Evolutionary conservation across 2,888 invertebrate species (phyloP).

Genomic region (Chorisops tibialis): DNA sequence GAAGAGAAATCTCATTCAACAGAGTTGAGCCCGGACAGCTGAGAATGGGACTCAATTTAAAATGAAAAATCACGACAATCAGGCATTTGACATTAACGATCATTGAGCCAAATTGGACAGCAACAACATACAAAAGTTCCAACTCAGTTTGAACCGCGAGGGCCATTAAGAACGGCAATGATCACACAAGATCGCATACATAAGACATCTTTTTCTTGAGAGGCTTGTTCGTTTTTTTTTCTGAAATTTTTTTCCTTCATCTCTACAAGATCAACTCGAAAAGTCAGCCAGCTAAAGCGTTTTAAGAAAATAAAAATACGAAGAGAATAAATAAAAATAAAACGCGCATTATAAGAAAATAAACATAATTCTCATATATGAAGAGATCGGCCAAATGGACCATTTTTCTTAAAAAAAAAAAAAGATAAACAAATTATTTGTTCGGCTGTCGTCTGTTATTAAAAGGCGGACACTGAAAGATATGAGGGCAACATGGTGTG

Average conservation of each 20-base stretch:
- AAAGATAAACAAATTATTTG: slow-evolving; percentile 32
- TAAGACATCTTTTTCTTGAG: background rate
- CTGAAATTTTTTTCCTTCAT: background rate
- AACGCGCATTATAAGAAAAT: slow-evolving; percentile 19
- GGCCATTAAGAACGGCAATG: slow-evolving; percentile 32
- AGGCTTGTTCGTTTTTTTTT: background rate
- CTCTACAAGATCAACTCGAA: background rate
- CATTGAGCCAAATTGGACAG: slow-evolving; percentile 33
- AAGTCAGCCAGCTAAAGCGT: background rate
- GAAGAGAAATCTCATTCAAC: background rate
- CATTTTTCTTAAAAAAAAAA: no score
- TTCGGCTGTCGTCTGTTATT: slow-evolving; percentile 26
- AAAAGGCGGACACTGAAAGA: slow-evolving; percentile 26
- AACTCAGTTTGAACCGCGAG: slow-evolving; percentile 9
- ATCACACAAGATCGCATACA: slow-evolving; percentile 28
- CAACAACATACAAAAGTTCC: slow-evolving; percentile 1
- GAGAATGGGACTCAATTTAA: slow-evolving; percentile 28
- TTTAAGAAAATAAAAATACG: background rate
- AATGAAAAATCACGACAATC: slow-evolving; percentile 34
- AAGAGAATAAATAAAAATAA: background rate
- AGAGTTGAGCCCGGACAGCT: background rate
- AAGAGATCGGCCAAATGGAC: slow-evolving; percentile 12
- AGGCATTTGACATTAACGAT: slow-evolving; percentile 32
- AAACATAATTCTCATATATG: slow-evolving; percentile 26
- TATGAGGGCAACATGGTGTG: slow-evolving; percentile 21